Evolutionary conservation across 1,140 invertebrate genomes (phyloP).

Genomic region (Trissolcus basalis): DNA sequence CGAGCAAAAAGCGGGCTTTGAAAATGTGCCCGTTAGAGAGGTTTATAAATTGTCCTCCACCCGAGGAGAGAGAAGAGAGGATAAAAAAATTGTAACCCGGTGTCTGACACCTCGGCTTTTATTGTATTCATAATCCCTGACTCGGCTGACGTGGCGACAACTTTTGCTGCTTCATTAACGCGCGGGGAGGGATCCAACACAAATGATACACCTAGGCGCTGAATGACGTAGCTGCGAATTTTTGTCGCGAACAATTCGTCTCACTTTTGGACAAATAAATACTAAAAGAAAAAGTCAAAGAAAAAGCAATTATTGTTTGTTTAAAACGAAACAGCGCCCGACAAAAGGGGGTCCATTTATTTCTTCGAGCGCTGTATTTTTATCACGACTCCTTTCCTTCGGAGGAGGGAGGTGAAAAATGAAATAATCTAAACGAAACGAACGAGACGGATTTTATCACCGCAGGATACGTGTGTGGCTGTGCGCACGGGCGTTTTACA

Average conservation of each 20-base stretch:
- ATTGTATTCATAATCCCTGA: conserved; percentile 27
- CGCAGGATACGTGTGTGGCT: conserved; percentile 16
- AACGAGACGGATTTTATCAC: conserved; percentile 42
- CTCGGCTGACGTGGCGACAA: conserved; percentile 8
- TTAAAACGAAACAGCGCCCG: conserved; percentile 28
- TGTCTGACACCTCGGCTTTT: conserved; percentile 15
- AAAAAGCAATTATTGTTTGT: conserved; percentile 30
- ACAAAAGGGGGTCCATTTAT: conserved; percentile 28
- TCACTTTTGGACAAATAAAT: conserved; percentile 13
- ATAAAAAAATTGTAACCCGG: conserved; percentile 1
- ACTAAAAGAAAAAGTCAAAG: neutral
- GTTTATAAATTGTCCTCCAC: conserved; percentile 48
- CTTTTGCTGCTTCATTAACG: conserved; percentile 36
- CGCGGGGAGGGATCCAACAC: conserved; percentile 15
- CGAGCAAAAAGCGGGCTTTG: conserved; percentile 18
- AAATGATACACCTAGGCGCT: conserved; percentile 3
- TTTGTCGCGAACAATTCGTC: conserved; percentile 10
- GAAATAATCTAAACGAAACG: conserved; percentile 46
- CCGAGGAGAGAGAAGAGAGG: conserved; percentile 9
- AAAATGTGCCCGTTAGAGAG: conserved; percentile 32
- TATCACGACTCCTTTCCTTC: conserved; percentile 23
- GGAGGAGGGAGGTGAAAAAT: conserved; percentile 41
- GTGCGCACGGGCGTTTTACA: too few relatives aligned
- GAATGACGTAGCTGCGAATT: conserved; percentile 5
- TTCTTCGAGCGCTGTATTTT: conserved; percentile 19